These are phyloP conservation scores for Lepus americanus DNA, from an alignment of 2,113 vertebrate genomes.

Conservation along the genomic window DNA sequence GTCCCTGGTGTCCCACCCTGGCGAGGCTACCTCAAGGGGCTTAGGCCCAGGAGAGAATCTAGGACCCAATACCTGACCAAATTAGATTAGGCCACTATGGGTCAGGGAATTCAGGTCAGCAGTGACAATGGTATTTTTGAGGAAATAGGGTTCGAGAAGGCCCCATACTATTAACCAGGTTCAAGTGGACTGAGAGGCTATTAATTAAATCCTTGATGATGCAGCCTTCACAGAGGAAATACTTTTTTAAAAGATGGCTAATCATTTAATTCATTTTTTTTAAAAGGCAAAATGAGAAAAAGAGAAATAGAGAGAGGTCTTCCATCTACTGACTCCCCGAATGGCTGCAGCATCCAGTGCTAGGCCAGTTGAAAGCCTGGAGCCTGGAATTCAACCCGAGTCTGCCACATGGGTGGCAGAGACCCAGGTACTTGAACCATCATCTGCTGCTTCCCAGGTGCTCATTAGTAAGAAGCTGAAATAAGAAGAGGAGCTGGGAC, in stretches of 20 bases:
- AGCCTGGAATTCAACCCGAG: too few relatives aligned
- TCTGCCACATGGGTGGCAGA: too few relatives aligned
- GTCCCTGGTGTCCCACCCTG: background rate
- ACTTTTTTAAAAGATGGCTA: slow-evolving; percentile 24
- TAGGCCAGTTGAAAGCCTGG: too few relatives aligned
- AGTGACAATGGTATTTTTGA: background rate
- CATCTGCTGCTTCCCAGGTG: too few relatives aligned
- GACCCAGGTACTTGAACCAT: too few relatives aligned
- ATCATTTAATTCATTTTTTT: background rate
- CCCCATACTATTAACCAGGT: background rate
- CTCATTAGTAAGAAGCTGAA: too few relatives aligned
- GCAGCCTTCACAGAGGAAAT: background rate
- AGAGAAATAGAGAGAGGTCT: too few relatives aligned
- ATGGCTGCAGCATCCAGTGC: too few relatives aligned
- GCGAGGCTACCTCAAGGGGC: background rate
- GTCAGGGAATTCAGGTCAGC: background rate
- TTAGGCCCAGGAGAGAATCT: background rate
- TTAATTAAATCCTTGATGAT: slow-evolving; percentile 32
- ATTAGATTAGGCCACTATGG: background rate
- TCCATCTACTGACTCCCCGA: too few relatives aligned
- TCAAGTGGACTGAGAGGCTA: background rate
- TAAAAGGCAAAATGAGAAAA: too few relatives aligned
- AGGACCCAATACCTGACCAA: background rate
- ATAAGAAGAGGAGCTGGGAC: too few relatives aligned
- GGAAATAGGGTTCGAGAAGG: background rate